Evolutionary conservation across 1,140 invertebrate genomes (phyloP), one percentile per base, ranked within the genome.

Genomic region (Drosophila quadrilineata): DNA sequence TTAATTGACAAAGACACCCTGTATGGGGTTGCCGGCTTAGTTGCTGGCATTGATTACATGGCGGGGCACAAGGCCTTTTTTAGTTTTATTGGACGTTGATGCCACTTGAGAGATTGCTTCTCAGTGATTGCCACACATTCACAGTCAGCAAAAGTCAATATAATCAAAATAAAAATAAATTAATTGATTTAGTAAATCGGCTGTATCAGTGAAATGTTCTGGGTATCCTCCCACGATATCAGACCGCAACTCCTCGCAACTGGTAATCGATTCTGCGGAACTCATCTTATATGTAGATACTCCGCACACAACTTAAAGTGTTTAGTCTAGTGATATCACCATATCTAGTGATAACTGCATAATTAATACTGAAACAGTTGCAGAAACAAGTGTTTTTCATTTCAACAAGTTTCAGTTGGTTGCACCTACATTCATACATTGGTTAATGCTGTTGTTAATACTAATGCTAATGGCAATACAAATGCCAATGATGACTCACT

Each of bases 111-210:
- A 76, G 77, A 82, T 84, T 82, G 69, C 64, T 60, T 50, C 72
- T 49, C 58, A 45, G 38, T 53, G 75, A 80, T 80, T 82, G 67
- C 64, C 64, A 54, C 73, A 75, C 77, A 59, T 76, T 38, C 43
- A 31, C 53, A 35, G 31, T 12, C 41, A 3, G 33, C 53, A 26
- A 19, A 19, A 52, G 56, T 38, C 63, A 63, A 69, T 68, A 68
- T n/a, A n/a, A n/a, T n/a, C n/a, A n/a, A n/a, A n/a, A n/a, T n/a
- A 73, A 85, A 77, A 85, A 77, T 84, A 71, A 84, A 84, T 84
- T 84, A 84, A 84, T 77, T 84, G 73, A 77, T 70, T 85, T 77
- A 63, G 63, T 73, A 76, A 72, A 65, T 41, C 57, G 53, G n/a
- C 46, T 43, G 67, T 26, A 45, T 70, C 67, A 75, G 75, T 64